A percentile compares a stretch with the other conserved stretches of the same genome.
These are phyloP conservation scores for Motacilla tschutschensis DNA, from an alignment of 2,113 vertebrate species.

Conservation along the genomic window DNA sequence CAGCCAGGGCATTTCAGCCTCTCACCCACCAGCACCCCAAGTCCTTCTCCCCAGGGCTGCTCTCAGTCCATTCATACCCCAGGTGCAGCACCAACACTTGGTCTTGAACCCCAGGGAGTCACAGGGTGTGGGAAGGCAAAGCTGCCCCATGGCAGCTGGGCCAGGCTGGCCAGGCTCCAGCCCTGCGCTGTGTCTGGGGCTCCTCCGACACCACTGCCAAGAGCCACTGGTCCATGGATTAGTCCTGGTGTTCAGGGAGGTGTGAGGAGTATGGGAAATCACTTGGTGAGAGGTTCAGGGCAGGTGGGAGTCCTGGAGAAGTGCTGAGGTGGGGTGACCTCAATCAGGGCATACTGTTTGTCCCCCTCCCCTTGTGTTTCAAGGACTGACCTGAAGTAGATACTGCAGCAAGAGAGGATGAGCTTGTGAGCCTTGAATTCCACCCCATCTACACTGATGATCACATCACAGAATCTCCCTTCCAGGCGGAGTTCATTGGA, in stretches of 20 bases:
- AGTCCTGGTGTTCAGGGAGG: background rate
- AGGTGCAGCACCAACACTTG: background rate
- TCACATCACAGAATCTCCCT: constrained; percentile 78
- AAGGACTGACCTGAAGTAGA: constrained; percentile 77
- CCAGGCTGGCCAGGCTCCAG: background rate
- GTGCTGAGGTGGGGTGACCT: background rate
- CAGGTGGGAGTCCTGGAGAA: background rate
- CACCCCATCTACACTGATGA: constrained; percentile 73
- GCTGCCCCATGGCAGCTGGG: fast-evolving
- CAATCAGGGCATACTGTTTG: background rate
- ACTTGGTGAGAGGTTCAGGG: background rate
- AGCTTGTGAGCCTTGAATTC: constrained; percentile 82
- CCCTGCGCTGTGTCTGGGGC: background rate
- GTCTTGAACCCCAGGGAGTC: background rate
- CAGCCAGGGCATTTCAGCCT: background rate
- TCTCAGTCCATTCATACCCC: background rate
- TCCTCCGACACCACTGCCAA: background rate
- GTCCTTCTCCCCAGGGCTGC: background rate
- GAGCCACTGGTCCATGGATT: background rate
- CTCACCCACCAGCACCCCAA: background rate
- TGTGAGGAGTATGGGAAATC: background rate
- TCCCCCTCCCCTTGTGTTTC: background rate
- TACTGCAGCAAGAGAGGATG: constrained; percentile 83
- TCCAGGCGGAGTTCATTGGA: constrained; percentile 80
- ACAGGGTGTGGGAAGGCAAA: background rate